Percentiles rank a stretch among this genome's conserved stretches.
These are phyloP conservation scores for Smutsia temminckii DNA, from an alignment of 2,797 vertebrate genomes.

Conservation along the genomic window DNA sequence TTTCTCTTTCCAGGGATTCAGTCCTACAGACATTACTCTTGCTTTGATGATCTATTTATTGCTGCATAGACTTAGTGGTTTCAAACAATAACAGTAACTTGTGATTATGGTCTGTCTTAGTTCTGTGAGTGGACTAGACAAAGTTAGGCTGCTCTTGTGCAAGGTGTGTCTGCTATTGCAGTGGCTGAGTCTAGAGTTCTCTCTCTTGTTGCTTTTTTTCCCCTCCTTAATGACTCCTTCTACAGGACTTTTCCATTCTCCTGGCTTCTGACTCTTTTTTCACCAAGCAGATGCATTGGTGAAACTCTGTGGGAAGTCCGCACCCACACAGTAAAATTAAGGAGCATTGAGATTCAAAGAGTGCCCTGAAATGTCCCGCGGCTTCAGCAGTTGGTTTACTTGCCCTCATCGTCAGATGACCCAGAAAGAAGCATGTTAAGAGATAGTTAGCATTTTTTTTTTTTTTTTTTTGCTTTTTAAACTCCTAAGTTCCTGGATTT, in stretches of 20 bases:
- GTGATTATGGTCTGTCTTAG: neutral
- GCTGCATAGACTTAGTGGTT: neutral
- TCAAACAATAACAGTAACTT: neutral
- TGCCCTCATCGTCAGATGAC: neutral
- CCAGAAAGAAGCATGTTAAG: neutral
- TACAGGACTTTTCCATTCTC: neutral
- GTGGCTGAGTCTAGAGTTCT: neutral
- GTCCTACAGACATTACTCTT: neutral
- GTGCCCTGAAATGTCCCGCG: neutral
- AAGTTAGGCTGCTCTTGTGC: neutral
- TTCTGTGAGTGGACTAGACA: neutral
- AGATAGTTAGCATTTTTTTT: neutral
- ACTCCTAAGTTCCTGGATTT: neutral
- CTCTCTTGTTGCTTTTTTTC: neutral
- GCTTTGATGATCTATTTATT: neutral
- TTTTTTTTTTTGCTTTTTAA: neutral
- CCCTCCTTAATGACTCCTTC: neutral
- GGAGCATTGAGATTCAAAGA: neutral
- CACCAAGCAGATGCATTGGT: neutral
- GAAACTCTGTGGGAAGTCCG: neutral
- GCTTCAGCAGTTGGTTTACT: neutral
- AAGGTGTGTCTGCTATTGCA: neutral
- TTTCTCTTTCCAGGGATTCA: neutral
- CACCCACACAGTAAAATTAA: neutral
- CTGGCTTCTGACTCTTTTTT: neutral